Percentiles rank a stretch among this genome's conserved stretches.
These are phyloP conservation scores for Numida meleagris DNA, from an alignment of 2,113 vertebrate species.

Conservation along the genomic window DNA sequence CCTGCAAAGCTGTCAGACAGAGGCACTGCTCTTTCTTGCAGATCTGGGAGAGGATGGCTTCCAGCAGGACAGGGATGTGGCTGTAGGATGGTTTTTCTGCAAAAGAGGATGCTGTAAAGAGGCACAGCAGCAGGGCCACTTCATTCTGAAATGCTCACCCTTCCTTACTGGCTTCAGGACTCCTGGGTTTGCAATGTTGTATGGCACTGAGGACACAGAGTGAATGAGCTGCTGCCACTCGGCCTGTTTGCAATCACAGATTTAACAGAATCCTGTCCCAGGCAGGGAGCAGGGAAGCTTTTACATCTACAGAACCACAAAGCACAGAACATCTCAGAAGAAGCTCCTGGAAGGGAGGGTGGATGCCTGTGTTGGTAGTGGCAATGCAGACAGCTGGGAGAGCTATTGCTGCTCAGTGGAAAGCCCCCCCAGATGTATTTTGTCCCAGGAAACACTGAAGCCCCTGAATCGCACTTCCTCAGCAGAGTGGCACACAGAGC, in stretches of 20 bases:
- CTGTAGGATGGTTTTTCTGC: not conserved
- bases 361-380: not conserved
- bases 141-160: not conserved
- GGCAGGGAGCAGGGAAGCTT: not conserved
- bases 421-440: not conserved
- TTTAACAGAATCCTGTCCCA: not conserved
- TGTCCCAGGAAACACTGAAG: not conserved
- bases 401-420: not conserved
- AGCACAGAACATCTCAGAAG: not conserved
- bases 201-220: fast-evolving
- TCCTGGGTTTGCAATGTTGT: not conserved
- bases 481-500: not conserved
- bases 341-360: not conserved
- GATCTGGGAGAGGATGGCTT: not conserved
- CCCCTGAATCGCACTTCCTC: not conserved
- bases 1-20: not conserved
- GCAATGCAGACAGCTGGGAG: not conserved
- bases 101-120: not conserved
- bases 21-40: not conserved
- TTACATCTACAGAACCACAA: not conserved
- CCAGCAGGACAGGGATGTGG: not conserved
- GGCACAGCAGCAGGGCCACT: not conserved
- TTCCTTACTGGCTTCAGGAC: not conserved
- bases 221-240: not conserved
- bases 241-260: not conserved